Base-by-base conservation (phyloP, 2,797 vertebrate genomes). In the Selene dorsalis region DNA sequence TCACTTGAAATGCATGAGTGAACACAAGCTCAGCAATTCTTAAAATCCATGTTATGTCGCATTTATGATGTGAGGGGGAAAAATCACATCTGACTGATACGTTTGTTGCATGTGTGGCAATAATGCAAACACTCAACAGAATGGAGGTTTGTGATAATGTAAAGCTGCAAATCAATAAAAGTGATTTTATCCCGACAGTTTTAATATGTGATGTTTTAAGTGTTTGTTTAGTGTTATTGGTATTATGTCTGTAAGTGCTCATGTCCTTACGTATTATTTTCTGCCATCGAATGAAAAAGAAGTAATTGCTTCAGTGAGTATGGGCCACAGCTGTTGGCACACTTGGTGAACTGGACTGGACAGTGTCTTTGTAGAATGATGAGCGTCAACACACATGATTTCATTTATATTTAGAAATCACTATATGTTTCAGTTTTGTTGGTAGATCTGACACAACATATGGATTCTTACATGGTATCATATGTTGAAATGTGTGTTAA, bases 111-210 rank as follows among this genome's bases (percentile, higher is more conserved):
- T 89, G 82, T 84, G 24, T 76, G 58, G 58, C 50, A 55, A 45
- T 55, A 74, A 69, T 72, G 43, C 20, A 69, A 74, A 79, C 28
- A 45, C 32, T 52, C 38, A 73, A 53, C 9, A 20, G 28, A 62
- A 32, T 39, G 39, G 17, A 64, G 4, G 70, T 47, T 16, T 69
- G 30, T 75, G 45, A 68, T 10, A 39, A 43, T 75, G 43, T 83
- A 41, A 69, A 62, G 17, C 69, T 85, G 72, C 41, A 81, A 73
- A 68, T 74, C 41, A 84, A 89, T 91, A 82, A 88, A 88, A 60
- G 16, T 28, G 16, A 38, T 83, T 77, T 64, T 55, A 69, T 75
- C 62, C 17, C 18, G 52, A 26, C 59, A 11, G 13, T 43, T 58
- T 28, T 18, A 3, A 13, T 63, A 35, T 35, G 6, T 35, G 32